Base-by-base conservation (phyloP, 2,888 invertebrate species). In the Epinotia bilunana region DNA sequence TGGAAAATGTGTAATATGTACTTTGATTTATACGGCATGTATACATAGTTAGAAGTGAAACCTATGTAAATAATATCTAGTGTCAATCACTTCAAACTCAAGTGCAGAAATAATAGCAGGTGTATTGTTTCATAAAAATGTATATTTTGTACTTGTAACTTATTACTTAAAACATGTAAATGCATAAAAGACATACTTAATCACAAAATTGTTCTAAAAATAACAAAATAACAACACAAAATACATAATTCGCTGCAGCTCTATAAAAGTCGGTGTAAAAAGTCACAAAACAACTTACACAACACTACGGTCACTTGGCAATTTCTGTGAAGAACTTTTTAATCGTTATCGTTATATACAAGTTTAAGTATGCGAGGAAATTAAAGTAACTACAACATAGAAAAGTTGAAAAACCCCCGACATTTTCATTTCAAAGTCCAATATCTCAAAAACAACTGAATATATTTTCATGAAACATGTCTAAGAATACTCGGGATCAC, bases 51-150 rank as follows among this genome's bases (percentile, higher is more conserved):
- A n/a, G 53, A 6, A n/a, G 6, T 3, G 13, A 46, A 53, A 53
- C 53, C 13, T 53, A 6, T 5, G n/a, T 53, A n/a, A 53, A n/a
- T 39, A n/a, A 49, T 53, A n/a, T 65, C n/a, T 46, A 46, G 49
- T 28, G 64, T 11, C 2, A 11, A 13, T 55, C 20, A 43, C 57
- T 57, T 57, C 57, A 39, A 39, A 57, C 16, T n/a, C 6, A 16
- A 68, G 43, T 68, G 43, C 3, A 23, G 4, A 55, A 43, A 43
- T 68, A 58, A 58, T 20, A 68, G 55, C 28, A 67, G 33, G 13
- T 63, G 13, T 46, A 12, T 7, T 20, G 33, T 55, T 39, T 18
- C 39, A 33, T 13, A 18, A 18, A 0, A 57, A 20, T 43, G 18
- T 43, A 43, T 62, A 62, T 62, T 61, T 62, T 62, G n/a, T 43